These are phyloP conservation scores for Tragelaphus eurycerus DNA, from an alignment of 2,797 vertebrate genomes.

Conservation along the genomic window DNA sequence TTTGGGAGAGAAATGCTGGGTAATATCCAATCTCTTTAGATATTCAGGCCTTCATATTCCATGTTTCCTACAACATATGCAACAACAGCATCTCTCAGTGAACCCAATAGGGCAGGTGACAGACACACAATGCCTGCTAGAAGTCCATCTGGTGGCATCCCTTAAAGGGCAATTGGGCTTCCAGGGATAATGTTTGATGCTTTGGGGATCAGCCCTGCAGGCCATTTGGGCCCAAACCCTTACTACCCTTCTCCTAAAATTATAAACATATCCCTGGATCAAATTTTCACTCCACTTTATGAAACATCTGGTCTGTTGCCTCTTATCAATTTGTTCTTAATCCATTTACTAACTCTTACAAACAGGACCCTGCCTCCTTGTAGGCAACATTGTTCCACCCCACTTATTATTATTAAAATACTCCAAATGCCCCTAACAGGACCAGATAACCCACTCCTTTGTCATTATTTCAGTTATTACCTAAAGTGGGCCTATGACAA, in stretches of 20 bases:
- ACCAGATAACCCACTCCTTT: not conserved
- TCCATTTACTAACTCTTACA: not conserved
- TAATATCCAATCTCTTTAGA: not conserved
- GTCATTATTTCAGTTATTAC: not conserved
- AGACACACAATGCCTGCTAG: not conserved
- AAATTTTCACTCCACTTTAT: not conserved
- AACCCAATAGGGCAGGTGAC: not conserved
- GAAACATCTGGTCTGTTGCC: not conserved
- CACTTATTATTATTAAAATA: not conserved
- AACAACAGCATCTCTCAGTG: not conserved
- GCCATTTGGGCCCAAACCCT: not conserved
- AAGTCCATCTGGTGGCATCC: not conserved
- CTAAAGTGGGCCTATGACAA: not conserved
- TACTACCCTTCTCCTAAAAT: not conserved
- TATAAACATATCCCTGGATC: not conserved
- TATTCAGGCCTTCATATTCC: not conserved
- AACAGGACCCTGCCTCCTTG: not conserved
- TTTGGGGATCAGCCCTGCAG: not conserved
- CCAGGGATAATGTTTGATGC: not conserved
- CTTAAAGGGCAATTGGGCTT: not conserved
- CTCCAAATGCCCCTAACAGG: not conserved
- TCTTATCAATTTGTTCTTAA: not conserved
- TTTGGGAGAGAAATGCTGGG: not conserved
- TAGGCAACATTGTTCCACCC: not conserved
- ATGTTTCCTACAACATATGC: not conserved